Evolutionary conservation across 1,140 invertebrate species (phyloP).

Genomic region (Zaprionus kolodkinae): DNA sequence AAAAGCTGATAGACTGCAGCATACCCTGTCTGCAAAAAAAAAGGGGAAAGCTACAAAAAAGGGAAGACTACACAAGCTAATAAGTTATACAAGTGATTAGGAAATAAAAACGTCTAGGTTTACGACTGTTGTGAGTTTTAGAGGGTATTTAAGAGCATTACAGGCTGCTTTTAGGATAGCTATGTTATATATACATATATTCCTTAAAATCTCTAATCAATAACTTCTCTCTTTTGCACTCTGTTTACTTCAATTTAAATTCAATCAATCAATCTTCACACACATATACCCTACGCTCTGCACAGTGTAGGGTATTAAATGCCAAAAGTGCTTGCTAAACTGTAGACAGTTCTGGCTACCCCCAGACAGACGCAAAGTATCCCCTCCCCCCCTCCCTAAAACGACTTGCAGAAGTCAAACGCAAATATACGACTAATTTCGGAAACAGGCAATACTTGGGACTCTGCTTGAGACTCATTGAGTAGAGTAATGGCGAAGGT

Average conservation of each 20-base stretch:
- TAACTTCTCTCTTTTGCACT: too few relatives aligned
- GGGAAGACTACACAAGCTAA: neutral
- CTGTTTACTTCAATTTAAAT: neutral
- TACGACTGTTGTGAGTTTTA: too few relatives aligned
- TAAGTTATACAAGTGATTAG: neutral
- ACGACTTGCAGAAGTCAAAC: neutral
- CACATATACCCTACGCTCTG: neutral
- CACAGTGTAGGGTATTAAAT: neutral
- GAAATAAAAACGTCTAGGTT: neutral
- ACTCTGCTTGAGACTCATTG: neutral
- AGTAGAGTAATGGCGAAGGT: neutral
- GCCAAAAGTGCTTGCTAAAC: slow-evolving; percentile 5
- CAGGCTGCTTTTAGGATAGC: too few relatives aligned
- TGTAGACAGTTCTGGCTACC: neutral
- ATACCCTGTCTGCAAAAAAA: slow-evolving; percentile 14
- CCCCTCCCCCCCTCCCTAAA: too few relatives aligned
- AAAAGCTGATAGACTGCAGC: neutral
- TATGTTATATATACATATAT: too few relatives aligned
- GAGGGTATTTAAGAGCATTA: too few relatives aligned
- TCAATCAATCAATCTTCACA: too few relatives aligned
- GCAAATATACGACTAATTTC: slow-evolving; percentile 2
- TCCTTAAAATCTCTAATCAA: too few relatives aligned
- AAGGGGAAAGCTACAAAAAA: neutral
- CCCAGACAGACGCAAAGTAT: neutral
- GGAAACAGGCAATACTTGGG: neutral